Base-by-base conservation (phyloP, 2,888 invertebrate species). In the Drosophila phalerata region DNA sequence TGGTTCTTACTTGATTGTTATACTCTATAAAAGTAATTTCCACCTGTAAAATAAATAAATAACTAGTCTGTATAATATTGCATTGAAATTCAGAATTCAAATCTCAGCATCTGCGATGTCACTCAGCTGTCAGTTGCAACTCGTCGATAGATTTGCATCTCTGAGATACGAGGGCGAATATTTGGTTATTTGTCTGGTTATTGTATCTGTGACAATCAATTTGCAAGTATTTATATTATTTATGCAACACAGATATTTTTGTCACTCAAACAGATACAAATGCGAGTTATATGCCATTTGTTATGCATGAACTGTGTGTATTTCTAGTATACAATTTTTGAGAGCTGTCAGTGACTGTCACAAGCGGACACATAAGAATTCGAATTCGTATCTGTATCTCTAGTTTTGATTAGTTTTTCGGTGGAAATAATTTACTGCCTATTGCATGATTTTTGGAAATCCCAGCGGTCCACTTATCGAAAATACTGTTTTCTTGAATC, bases 401-500 rank as follows among this genome's bases (percentile, higher is more conserved):
- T 11, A 13, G 42, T 28, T 37, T 43, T 15, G 72, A 56, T 61
- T 65, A 61, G 69, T 66, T 77, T 83, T 63, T 58, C 56, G 34
- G 42, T 43, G 55, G 61, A 25, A 69, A 71, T 76, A 73, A 72
- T 77, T 77, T 37, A 71, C 57, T 63, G 78, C 19, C 80, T 73
- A 75, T 88, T 77, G 69, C 69, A n/a, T 3, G 22, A 49, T 49
- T 53, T 72, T 56, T 60, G 53, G 34, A 8, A 43, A 37, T 11
- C 45, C 67, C 37, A 55, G 53, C 45, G 60, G 47, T 34, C 58
- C 85, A 85, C 79, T 87, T 85, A 85, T 77, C 85, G 64, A 69
- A 87, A 88, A 73, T 77, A 71, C 73, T 70, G 74, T 76, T 69
- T 61, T 57, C 74, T 81, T 73, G 69, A 72, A 89, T 89, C 77